Base-by-base conservation (phyloP, 2,113 vertebrate species). In the Corapipo altera region DNA sequence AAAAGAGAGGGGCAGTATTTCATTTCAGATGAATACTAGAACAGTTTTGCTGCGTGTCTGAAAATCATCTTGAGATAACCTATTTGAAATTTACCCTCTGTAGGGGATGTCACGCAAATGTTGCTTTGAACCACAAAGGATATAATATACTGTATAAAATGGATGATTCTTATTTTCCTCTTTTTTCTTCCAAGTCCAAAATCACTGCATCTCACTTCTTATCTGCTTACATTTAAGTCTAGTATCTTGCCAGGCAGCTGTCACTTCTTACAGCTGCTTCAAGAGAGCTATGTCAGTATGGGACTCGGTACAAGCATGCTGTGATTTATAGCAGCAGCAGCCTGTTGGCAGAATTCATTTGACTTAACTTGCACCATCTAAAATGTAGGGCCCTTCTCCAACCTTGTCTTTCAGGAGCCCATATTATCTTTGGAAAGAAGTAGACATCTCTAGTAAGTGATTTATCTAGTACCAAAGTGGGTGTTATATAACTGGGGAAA, bases 191-290 rank as follows among this genome's bases (percentile, higher is more conserved):
- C 67, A 85, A 27, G 33, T 88, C 64, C 35, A 46, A 24, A 54
- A 93, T 93, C 81, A 57, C 62, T 92, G 22, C n/a, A 82, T 94
- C 89, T 95, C 61, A 54, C 85, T 88, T 83, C 55, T 73, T 94
- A 93, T 95, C 75, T 80, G 71, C 72, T 96, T 33, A 28, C 28
- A 85, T 90, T 83, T 70, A 83, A 89, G 41, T 70, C 70, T 70
- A 74, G 39, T 76, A 44, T 91, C 93, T 94, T 85, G 89, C 88
- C 95, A 96, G 78, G 57, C 85, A 93, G 82, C 90, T 96, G 94
- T 91, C 93, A 95, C 55, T 93, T 95, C 74, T 90, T 52, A 70
- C 87, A 91, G 67, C 67, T 85, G 37, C 89, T 94, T 70, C 83
- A 37, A 52, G 67, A 85, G 82, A 85, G 64, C 78, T 77, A 51